Evolutionary conservation across 2,888 invertebrate species (phyloP).

Genomic region (Argyresthia goedartella): DNA sequence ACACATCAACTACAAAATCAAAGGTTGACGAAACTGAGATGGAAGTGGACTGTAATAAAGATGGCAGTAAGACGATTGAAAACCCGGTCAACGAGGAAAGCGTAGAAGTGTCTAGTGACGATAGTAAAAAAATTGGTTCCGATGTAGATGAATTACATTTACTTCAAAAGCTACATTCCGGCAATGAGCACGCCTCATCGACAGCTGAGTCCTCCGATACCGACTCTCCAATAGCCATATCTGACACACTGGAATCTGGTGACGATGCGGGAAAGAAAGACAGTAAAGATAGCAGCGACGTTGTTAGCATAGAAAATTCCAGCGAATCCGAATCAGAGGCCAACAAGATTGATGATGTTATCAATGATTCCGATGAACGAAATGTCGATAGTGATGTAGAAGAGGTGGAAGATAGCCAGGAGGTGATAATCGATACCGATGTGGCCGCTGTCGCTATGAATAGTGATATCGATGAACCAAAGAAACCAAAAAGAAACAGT

Average conservation of each 20-base stretch:
- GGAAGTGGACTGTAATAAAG: neutral
- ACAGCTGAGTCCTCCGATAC: conserved; percentile 37
- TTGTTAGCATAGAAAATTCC: conserved; percentile 60
- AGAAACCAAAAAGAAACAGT: conserved; percentile 11
- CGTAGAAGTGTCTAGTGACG: conserved; percentile 29
- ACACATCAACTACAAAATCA: too few species aligned
- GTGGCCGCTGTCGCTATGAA: neutral
- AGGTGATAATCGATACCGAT: too few species aligned
- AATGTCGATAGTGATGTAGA: neutral
- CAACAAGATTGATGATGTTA: neutral
- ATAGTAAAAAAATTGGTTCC: conserved; percentile 32
- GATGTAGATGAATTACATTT: conserved; percentile 51
- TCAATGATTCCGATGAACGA: neutral
- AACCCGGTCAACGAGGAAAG: neutral
- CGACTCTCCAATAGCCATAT: conserved; percentile 42
- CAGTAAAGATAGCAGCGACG: conserved; percentile 21
- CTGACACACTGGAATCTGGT: conserved; percentile 39
- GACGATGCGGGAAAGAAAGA: conserved; percentile 23
- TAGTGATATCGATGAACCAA: neutral
- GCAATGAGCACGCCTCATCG: conserved; percentile 31
- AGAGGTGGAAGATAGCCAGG: neutral
- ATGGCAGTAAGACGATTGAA: neutral
- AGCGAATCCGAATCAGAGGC: conserved; percentile 30
- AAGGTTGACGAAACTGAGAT: neutral
- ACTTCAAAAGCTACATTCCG: conserved; percentile 45